Base-by-base conservation (phyloP, 2,888 invertebrate genomes). In the Neoscelio sp. region DNA sequence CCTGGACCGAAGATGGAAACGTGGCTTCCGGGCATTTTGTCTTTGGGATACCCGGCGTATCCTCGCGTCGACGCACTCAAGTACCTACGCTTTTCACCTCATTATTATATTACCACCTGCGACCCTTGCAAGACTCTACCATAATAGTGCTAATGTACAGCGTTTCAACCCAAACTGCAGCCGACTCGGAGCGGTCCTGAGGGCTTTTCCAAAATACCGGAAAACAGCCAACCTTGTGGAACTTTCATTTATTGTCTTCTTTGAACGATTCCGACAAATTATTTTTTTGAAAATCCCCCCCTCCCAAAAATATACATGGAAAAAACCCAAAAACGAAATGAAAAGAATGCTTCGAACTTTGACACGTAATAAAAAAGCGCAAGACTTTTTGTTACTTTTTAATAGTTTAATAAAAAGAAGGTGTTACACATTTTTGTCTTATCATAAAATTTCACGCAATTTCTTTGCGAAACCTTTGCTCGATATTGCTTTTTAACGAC, bases 91-190 rank as follows among this genome's bases (percentile, higher is more conserved):
- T 75, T 75, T 75, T 68, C 67, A 50, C 48, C 68, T 68, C 62
- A 62, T 76, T 76, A 76, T 76, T 68, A 62, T 62, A 56, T 76
- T 76, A 67, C 76, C 76, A 62, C 62, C 68, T 60, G 58, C 38
- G 75, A 65, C 13, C 10, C 46, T 58, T 42, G 48, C 26, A 12
- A 18, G 26, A 23, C 13, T 12, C 12, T 10, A 23, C n/a, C n/a
- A n/a, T 13, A 26, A 40, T 12, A 10, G 5, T 26, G 35, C 33
- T 54, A 54, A 33, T 35, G 54, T 18, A 12, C 20, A 12, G 17
- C 12, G 20, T 6, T 13, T 26, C 46, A 20, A 8, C 26, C 7
- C 30, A 52, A 33, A 18, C 23, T 28, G 48, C 28, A 28, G 48
- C 28, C 48, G 48, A 30, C 33, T 50, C 17, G n/a, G 10, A 33